These are phyloP conservation scores for Bicyclus anynana DNA, from an alignment of 1,140 invertebrate species.

Conservation along the genomic window DNA sequence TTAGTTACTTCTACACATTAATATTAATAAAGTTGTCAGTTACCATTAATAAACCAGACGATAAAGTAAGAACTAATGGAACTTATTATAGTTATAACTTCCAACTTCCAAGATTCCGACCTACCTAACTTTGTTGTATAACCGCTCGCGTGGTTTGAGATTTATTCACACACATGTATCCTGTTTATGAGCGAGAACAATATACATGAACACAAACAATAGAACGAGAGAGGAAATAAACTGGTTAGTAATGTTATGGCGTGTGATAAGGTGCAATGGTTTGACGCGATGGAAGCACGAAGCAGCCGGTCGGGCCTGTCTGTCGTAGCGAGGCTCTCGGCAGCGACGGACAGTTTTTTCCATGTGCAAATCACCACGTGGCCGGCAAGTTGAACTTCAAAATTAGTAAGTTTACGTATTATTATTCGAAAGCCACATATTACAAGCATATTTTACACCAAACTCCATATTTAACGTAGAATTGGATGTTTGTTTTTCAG, in stretches of 20 bases:
- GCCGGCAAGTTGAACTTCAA: conserved; percentile 46
- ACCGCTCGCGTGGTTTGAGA: conserved; percentile 21
- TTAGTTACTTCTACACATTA: too few species aligned
- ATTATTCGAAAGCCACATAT: background rate
- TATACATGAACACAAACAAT: background rate
- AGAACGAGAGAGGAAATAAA: conserved; percentile 27
- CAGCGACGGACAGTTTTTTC: conserved; percentile 44
- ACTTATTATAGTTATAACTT: too few species aligned
- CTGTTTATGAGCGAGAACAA: conserved; percentile 17
- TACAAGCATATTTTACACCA: too few species aligned
- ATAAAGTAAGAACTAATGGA: too few species aligned
- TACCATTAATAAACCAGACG: background rate
- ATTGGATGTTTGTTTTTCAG: too few species aligned
- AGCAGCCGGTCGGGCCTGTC: conserved; percentile 14
- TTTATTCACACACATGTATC: conserved; percentile 8
- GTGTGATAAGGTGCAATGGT: conserved; percentile 36
- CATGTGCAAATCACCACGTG: conserved; percentile 50
- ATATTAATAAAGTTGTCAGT: background rate
- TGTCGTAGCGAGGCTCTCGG: conserved; percentile 59
- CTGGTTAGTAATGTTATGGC: conserved; percentile 35
- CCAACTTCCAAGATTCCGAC: too few species aligned
- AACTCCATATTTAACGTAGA: background rate
- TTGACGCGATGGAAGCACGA: conserved; percentile 29
- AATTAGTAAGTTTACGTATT: conserved; percentile 32
- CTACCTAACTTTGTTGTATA: conserved; percentile 24